Evolutionary conservation across 1,140 invertebrate genomes (phyloP).

Genomic region (Melipona quadrifasciata): DNA sequence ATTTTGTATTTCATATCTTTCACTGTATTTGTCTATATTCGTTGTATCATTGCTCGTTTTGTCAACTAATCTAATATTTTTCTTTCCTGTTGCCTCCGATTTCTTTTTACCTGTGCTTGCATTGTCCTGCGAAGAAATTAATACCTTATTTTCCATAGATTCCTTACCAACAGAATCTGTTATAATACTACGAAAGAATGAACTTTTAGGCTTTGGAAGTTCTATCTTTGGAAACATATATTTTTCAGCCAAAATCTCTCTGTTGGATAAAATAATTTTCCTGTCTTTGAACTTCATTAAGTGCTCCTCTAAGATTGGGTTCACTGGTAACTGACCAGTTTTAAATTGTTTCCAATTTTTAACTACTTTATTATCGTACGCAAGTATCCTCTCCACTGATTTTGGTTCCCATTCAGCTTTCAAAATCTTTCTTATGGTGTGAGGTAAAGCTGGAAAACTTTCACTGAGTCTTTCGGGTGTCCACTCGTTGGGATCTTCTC

Average conservation of each 20-base stretch:
- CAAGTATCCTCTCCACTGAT: constrained; percentile 81
- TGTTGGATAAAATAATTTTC: constrained; percentile 76
- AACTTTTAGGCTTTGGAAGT: constrained; percentile 71
- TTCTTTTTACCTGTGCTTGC: neutral
- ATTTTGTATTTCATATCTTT: too few relatives aligned
- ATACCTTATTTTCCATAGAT: neutral
- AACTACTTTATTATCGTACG: constrained; percentile 85
- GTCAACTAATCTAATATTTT: neutral
- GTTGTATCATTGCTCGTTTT: neutral
- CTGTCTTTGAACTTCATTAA: constrained; percentile 86
- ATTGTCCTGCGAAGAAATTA: neutral
- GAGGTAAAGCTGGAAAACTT: constrained; percentile 89
- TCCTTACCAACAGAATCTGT: constrained; percentile 29
- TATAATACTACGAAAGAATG: constrained; percentile 64
- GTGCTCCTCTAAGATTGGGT: constrained; percentile 82
- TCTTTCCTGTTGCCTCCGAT: neutral
- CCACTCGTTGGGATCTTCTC: constrained; percentile 88
- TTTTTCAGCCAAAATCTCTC: constrained; percentile 64
- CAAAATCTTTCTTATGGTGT: constrained; percentile 84
- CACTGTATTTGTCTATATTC: too few relatives aligned
- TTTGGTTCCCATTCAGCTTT: constrained; percentile 85
- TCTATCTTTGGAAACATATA: constrained; percentile 59
- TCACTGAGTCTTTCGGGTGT: constrained; percentile 87
- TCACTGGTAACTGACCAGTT: constrained; percentile 82
- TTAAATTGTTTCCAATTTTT: constrained; percentile 86